Base-by-base conservation (phyloP, 2,113 vertebrate species). In the Nothoprocta pentlandii region DNA sequence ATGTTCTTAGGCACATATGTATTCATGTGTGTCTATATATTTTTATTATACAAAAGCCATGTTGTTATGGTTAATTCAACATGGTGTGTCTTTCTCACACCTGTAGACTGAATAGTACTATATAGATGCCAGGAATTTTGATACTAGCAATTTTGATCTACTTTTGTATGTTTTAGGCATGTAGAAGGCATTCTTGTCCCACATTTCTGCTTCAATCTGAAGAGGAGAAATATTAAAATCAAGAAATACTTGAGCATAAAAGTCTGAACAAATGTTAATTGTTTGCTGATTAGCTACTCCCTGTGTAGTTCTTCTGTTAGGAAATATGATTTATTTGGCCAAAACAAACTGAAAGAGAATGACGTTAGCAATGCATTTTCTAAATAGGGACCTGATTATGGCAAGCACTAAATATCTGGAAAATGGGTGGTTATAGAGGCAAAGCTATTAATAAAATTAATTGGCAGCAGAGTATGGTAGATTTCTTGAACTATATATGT, bases 401-500 rank as follows among this genome's bases (percentile, higher is more conserved):
- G 63, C 67, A 92, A 87, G 82, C 26, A 32, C 34, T 82, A 16
- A 7, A 7, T 85, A 73, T 44, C 79, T 94, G 89, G 44, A 41
- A 90, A 75, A 41, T 42, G 51, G 59, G 69, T 76, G 70, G 62
- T 66, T 94, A 82, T 58, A 68, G 44, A 90, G 71, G 75, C 82
- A 95, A 87, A 90, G 87, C 80, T 95, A 96, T 85, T 95, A 95
- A 95, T 96, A 96, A 91, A 96, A 87, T 73, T 67, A 87, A 90
- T 94, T 68, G 96, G 87, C 79, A 80, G 85, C 76, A 34, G 76
- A 82, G 71, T 77, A 93, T 75, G 87, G 89, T 85, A 53, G 63
- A 85, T 41, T 8, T 92, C 71, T 82, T 94, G 80, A 94, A 92
- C 91, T 94, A 82, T n/a, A 87, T 91, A 89, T n/a, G n/a, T 10